Percentiles rank a stretch among this genome's conserved stretches.
These are phyloP conservation scores for Sinotaia quadrata DNA, from an alignment of 2,888 invertebrate genomes.

Conservation along the genomic window DNA sequence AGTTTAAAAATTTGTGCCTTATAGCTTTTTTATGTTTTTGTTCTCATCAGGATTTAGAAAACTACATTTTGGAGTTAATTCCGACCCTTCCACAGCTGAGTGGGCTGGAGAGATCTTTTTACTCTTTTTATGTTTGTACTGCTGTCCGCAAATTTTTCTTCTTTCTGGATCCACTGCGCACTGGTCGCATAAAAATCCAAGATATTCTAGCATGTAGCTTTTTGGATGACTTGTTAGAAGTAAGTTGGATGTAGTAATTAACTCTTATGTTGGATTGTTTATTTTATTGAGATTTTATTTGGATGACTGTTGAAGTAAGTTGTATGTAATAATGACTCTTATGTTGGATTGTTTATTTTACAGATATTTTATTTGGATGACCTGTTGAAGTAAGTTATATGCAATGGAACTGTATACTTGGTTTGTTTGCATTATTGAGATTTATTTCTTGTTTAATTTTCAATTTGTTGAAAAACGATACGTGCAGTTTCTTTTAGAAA, in stretches of 20 bases:
- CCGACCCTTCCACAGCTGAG: slow-evolving; percentile 92
- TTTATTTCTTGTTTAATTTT: too few relatives aligned
- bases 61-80: slow-evolving; percentile 93
- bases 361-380: too few relatives aligned
- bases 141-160: slow-evolving; percentile 96
- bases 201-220: slow-evolving; percentile 94
- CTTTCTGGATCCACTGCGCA: slow-evolving; percentile 90
- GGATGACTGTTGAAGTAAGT: neutral
- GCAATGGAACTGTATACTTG: too few relatives aligned
- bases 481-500: too few relatives aligned
- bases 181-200: slow-evolving; percentile 89
- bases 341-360: too few relatives aligned
- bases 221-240: slow-evolving; percentile 91
- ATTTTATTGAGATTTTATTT: neutral
- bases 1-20: too few relatives aligned
- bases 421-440: too few relatives aligned
- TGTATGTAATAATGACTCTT: neutral
- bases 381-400: too few relatives aligned
- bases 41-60: slow-evolving; percentile 87
- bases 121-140: slow-evolving; percentile 96
- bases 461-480: too few relatives aligned
- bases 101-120: slow-evolving; percentile 92
- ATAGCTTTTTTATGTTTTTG: too few relatives aligned
- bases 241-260: too few relatives aligned
- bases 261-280: too few relatives aligned